Evolutionary conservation across 2,797 vertebrate genomes (phyloP).

Genomic region (Premnoplex brunnescens): DNA sequence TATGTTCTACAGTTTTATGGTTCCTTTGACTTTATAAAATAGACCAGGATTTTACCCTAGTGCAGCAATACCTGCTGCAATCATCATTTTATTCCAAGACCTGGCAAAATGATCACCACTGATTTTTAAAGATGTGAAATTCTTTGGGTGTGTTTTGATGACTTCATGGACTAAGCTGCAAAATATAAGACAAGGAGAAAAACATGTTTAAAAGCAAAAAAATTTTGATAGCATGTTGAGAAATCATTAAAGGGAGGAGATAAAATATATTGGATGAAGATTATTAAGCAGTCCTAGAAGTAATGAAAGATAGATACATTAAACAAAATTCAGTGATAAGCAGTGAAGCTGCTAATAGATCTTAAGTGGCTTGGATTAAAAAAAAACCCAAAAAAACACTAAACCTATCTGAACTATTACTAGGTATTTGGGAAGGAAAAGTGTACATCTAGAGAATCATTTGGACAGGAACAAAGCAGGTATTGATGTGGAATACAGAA

Average conservation of each 20-base stretch:
- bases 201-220: not conserved
- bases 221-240: not conserved
- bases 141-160: not conserved
- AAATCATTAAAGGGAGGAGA: not conserved
- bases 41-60: not conserved
- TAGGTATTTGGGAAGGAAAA: not conserved
- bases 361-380: not conserved
- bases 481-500: not conserved
- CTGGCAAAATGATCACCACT: not conserved
- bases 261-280: not conserved
- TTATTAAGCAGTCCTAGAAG: not conserved
- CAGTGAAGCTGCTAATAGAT: not conserved
- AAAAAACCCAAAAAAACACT: not conserved
- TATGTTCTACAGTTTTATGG: not conserved
- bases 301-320: not conserved
- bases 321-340: not conserved
- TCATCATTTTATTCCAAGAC: not conserved
- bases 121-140: not conserved
- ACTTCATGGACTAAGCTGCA: not conserved
- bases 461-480: not conserved
- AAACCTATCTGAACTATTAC: not conserved
- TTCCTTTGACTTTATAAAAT: not conserved
- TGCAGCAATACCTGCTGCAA: not conserved
- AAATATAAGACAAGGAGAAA: not conserved
- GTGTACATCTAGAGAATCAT: not conserved